Base-by-base conservation (phyloP, 1,140 invertebrate genomes). In the Drosophila lacertosa region DNA sequence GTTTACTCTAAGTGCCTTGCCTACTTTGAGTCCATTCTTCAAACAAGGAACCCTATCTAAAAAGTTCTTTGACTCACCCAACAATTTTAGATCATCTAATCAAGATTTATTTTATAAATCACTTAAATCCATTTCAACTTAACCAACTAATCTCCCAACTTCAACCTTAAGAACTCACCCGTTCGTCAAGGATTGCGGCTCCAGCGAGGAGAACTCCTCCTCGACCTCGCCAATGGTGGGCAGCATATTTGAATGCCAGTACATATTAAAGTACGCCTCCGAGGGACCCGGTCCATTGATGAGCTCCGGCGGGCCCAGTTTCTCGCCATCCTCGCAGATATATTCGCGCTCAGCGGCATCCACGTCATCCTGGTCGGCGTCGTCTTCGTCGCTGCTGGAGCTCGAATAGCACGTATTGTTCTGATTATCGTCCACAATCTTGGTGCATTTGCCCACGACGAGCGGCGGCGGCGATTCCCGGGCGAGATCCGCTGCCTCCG, bases 161-260 rank as follows among this genome's bases (percentile, higher is more conserved):
- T 37, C 32, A 26, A 6, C 24, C 0, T 26, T 26, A 26, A 6
- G 15, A 18, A 59, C 89, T 90, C 26, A 91, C 90, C 90, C 90
- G 74, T 88, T 90, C 11, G 81, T 72, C 32, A 91, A 22, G 4
- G 90, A 90, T 42, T 90, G 90, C 4, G 77, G 75, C 26, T 91
- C 90, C 51, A 91, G 59, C 0, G 91, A 91, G 22, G 90, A 91
- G 53, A 89, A 84, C 66, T 93, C 93, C 89, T 95, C 94, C 77
- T 95, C 94, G 29, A 94, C 92, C 89, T 95, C 94, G 0, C 94
- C 94, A 71, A 95, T 95, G 33, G 94, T 95, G 20, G 94, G 94
- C 48, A 95, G 74, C 88, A 92, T 89, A 72, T 91, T 91, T 11
- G 90, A 88, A 54, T 88, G 90, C 91, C 91, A 91, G 60, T 90